Conservation (phyloP, 2,113 vertebrate genomes). For the Melanerpes formicivorus region DNA sequence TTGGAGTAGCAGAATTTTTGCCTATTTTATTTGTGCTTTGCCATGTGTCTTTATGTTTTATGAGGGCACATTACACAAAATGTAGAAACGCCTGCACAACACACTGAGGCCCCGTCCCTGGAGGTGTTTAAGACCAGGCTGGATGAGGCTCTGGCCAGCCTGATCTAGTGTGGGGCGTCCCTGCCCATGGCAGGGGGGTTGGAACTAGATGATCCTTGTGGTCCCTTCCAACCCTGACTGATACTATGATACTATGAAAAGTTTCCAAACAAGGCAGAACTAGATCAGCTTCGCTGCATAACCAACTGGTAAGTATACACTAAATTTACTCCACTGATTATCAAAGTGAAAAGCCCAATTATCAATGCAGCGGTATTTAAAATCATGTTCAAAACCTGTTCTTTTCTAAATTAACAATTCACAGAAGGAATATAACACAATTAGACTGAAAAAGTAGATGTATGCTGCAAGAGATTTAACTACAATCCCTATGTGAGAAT, state of each 20-base stretch:
- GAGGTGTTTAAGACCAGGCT: too few species aligned
- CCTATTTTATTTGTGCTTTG: slow-evolving; percentile 11
- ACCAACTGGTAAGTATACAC: not conserved
- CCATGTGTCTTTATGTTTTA: not conserved
- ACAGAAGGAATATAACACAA: not conserved
- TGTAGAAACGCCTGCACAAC: slow-evolving; percentile 10
- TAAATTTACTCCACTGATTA: not conserved
- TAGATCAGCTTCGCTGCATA: not conserved
- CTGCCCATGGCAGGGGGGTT: too few species aligned
- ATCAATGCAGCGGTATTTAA: not conserved
- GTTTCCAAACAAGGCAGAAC: not conserved
- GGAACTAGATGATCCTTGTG: too few species aligned
- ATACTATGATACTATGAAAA: not conserved
- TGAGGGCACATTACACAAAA: not conserved
- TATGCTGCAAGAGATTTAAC: not conserved
- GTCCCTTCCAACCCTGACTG: too few species aligned
- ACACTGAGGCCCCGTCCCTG: not conserved
- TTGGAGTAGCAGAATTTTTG: not conserved
- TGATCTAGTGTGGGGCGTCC: too few species aligned
- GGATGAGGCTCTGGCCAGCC: too few species aligned
- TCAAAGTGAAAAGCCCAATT: not conserved
- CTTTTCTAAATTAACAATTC: not conserved
- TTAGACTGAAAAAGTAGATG: not conserved
- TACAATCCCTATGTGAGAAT: not conserved
- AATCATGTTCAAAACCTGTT: not conserved